Base-by-base conservation (phyloP, 1,140 invertebrate species). In the Diprion similis region DNA sequence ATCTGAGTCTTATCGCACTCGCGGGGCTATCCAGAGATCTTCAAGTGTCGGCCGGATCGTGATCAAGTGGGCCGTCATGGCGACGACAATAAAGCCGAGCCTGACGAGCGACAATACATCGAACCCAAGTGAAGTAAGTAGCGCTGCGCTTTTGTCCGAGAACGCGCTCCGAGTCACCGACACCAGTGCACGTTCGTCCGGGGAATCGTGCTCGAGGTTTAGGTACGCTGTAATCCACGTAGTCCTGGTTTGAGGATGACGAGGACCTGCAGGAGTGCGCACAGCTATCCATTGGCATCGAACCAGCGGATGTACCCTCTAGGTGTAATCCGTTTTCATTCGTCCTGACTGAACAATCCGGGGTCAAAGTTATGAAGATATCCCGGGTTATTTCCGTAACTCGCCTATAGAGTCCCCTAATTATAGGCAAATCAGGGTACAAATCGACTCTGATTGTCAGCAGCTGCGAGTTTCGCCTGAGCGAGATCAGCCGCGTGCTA, bases 11-110 rank as follows among this genome's bases (percentile, higher is more conserved):
- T 37, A 37, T 37, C 24, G 24, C 6, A 37, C 24, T 37, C 24
- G 24, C 24, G 24, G 24, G 24, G 24, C 24, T 37, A 37, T 37
- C 24, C 24, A 37, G 51, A 17, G 51, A 59, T 59, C 51, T 59
- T 59, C 51, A 17, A 83, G 83, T 77, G 70, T 73, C 75, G 71
- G 76, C 24, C 80, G 80, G 81, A 83, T 84, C 83, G 82, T 86
- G 85, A 86, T 86, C 85, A 86, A 86, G 85, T 86, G 84, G 84
- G 81, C 82, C 82, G 84, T 82, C 82, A 84, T 81, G 80, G 78
- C 80, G 83, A 86, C 83, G 82, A 86, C 85, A 86, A 86, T 85
- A 85, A 15, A 68, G 15, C 71, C 79, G 81, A 81, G 80, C 77
- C 80, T 81, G 78, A 80, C 80, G 82, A 84, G 81, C 82, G 83